These are phyloP conservation scores for Cantharis rustica DNA, from an alignment of 2,888 invertebrate genomes.

Conservation along the genomic window DNA sequence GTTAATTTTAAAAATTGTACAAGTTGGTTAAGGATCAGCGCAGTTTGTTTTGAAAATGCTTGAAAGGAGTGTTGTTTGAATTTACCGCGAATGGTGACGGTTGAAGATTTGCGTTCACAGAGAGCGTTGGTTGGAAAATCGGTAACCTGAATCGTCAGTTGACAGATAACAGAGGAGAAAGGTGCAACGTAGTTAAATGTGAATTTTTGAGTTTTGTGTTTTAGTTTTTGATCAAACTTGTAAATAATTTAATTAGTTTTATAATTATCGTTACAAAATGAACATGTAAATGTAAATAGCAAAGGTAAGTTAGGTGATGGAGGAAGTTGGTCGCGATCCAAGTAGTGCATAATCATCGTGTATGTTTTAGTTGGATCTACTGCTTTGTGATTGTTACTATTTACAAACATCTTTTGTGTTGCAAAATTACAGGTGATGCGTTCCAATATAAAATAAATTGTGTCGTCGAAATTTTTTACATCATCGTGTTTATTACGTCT, in stretches of 20 bases:
- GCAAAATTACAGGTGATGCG: background rate
- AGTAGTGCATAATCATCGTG: constrained; percentile 25
- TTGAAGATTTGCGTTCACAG: background rate
- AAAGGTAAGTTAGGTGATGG: constrained; percentile 31
- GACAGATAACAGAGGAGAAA: constrained; percentile 10
- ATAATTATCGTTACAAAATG: constrained; percentile 32
- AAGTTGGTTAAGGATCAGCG: background rate
- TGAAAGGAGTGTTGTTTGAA: background rate
- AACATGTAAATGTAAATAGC: constrained; percentile 40
- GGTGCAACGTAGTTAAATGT: constrained; percentile 49
- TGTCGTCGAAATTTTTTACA: background rate
- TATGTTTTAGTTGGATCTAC: constrained; percentile 34
- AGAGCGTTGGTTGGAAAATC: constrained; percentile 13
- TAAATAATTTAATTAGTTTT: constrained; percentile 9
- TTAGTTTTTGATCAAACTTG: constrained; percentile 34
- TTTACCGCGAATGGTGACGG: background rate
- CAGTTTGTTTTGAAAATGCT: background rate
- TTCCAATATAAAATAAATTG: background rate
- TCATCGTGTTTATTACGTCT: background rate
- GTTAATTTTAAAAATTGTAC: background rate
- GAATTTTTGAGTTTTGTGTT: constrained; percentile 35
- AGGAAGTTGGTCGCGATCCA: constrained; percentile 18
- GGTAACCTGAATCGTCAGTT: constrained; percentile 13
- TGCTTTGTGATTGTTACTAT: constrained; percentile 38
- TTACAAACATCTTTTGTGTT: constrained; percentile 16